Evolutionary conservation across 2,113 vertebrate species (phyloP).

Genomic region (Myxocyprinus asiaticus): DNA sequence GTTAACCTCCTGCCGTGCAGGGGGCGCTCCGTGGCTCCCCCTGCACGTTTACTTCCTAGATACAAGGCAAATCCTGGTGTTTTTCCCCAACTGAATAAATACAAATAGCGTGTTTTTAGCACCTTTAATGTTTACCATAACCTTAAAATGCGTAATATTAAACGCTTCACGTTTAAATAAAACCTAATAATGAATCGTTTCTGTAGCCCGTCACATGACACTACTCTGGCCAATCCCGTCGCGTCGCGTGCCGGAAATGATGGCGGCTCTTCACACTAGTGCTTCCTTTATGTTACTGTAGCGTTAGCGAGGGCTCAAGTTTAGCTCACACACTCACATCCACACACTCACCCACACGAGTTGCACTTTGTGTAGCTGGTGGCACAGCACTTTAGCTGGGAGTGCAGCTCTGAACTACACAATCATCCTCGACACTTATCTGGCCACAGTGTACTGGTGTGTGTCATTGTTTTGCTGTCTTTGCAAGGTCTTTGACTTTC

Average conservation of each 20-base stretch:
- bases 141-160: no score
- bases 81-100: no score
- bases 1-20: no score
- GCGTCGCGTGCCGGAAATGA: constrained; percentile 19
- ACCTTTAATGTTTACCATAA: no score
- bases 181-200: no score
- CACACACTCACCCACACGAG: constrained; percentile 48
- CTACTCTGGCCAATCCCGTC: background rate
- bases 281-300: constrained; percentile 32
- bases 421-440: background rate
- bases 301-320: constrained; percentile 30
- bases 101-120: no score
- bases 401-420: constrained; percentile 43
- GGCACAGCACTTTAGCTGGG: constrained; percentile 68
- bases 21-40: no score
- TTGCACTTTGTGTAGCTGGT: constrained; percentile 77
- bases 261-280: background rate
- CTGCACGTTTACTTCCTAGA: no score
- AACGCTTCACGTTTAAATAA: no score
- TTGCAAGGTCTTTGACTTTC: constrained; percentile 21
- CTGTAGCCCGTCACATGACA: background rate
- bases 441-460: background rate
- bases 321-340: background rate
- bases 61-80: no score
- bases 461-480: constrained; percentile 26